phyloP scores from a whole-genome alignment of 2,113 vertebrate genomes.

The Nibea coibor region DNA sequence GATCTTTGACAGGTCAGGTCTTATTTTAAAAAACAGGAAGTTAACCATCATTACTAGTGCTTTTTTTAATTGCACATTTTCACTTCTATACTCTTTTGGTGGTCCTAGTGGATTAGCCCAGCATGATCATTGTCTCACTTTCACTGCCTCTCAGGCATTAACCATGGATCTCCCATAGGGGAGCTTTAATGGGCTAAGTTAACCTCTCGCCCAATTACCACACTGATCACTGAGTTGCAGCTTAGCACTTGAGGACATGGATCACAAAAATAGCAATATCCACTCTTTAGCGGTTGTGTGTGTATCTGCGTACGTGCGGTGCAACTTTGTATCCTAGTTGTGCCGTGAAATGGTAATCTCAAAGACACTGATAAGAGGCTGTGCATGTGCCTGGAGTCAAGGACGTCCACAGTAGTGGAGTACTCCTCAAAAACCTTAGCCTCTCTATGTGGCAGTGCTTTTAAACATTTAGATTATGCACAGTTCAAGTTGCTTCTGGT shows the following conservation, averaged over 20 bases:
- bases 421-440: background rate
- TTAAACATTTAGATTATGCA: constrained; percentile 5
- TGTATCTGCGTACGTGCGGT: background rate
- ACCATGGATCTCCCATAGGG: constrained; percentile 52
- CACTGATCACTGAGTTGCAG: constrained; percentile 17
- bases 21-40: background rate
- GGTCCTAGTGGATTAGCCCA: constrained; percentile 45
- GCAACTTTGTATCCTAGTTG: constrained; percentile 27
- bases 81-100: background rate
- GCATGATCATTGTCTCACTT: constrained; percentile 44
- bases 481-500: background rate
- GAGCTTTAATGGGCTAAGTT: constrained; percentile 63
- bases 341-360: constrained; percentile 35
- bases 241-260: constrained; percentile 16
- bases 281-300: constrained; percentile 30
- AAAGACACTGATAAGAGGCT: constrained; percentile 44
- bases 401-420: constrained; percentile 11
- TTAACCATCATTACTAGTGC: background rate
- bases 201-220: constrained; percentile 50
- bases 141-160: constrained; percentile 55
- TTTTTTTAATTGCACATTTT: background rate
- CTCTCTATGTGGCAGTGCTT: background rate
- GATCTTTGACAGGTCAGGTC: background rate
- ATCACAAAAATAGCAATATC: constrained; percentile 52
- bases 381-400: constrained; percentile 37